Evolutionary conservation across 2,797 vertebrate genomes (phyloP).

Genomic region (Gymnoscopelus braueri): DNA sequence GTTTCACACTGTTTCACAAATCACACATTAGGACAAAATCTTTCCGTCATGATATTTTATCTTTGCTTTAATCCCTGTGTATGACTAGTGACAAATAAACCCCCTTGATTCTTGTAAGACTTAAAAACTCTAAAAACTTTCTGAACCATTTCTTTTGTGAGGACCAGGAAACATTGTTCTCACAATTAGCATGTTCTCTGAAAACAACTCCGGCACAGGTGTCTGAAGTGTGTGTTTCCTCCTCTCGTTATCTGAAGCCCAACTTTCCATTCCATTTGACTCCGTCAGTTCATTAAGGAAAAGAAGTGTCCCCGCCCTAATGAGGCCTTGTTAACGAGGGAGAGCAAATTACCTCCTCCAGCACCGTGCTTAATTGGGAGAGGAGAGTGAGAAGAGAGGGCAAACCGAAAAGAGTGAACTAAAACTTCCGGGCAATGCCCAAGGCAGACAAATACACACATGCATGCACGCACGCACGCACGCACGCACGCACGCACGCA

Average conservation of each 20-base stretch:
- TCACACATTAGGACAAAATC: too few species aligned
- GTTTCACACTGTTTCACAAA: too few species aligned
- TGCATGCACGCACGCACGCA: background rate
- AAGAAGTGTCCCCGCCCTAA: conserved; percentile 40
- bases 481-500: background rate
- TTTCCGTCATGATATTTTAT: too few species aligned
- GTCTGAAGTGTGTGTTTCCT: conserved; percentile 20
- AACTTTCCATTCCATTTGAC: conserved; percentile 55
- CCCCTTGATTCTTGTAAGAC: too few species aligned
- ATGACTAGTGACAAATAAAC: too few species aligned
- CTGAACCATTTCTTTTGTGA: too few species aligned
- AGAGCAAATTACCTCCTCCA: conserved; percentile 46
- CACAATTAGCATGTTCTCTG: too few species aligned
- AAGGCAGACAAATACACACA: background rate
- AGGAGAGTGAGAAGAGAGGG: conserved; percentile 32
- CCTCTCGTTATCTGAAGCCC: conserved; percentile 26
- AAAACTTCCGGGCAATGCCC: background rate
- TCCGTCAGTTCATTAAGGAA: conserved; percentile 54
- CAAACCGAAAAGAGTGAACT: conserved; percentile 5
- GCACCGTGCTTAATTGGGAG: conserved; percentile 41
- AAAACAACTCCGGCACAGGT: background rate
- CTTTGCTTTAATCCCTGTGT: too few species aligned
- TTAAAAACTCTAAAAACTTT: too few species aligned
- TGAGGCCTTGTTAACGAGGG: conserved; percentile 49
- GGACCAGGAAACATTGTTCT: too few species aligned